Percentiles rank a stretch among this genome's conserved stretches.
Conservation (phyloP, 2,888 invertebrate genomes). For the Drosophila testacea region DNA sequence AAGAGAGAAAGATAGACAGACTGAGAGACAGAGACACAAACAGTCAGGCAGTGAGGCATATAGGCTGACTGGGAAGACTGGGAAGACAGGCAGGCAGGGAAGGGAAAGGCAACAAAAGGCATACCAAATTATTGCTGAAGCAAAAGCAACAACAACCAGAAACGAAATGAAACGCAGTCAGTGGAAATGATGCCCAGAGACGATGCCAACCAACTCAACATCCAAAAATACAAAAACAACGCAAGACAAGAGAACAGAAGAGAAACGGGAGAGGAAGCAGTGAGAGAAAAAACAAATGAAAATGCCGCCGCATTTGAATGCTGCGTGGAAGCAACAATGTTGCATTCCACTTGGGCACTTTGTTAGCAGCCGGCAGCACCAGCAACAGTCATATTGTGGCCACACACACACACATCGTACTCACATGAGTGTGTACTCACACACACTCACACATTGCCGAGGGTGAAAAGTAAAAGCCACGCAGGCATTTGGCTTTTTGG, state of each 20-base stretch:
- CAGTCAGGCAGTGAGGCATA: slow-evolving; percentile 9
- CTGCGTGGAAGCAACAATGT: slow-evolving; percentile 78
- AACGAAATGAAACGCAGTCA: slow-evolving; percentile 75
- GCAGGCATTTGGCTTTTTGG: slow-evolving; percentile 59
- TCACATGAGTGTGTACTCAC: neutral
- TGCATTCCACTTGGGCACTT: slow-evolving; percentile 79
- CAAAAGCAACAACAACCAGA: slow-evolving; percentile 42
- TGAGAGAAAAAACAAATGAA: slow-evolving; percentile 46
- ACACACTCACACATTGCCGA: slow-evolving; percentile 6
- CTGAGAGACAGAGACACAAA: neutral
- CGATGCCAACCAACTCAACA: slow-evolving; percentile 48
- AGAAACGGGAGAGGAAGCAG: neutral
- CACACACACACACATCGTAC: slow-evolving; percentile 15
- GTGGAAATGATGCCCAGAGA: slow-evolving; percentile 75
- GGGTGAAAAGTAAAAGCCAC: slow-evolving; percentile 67
- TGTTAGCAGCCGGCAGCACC: slow-evolving; percentile 63
- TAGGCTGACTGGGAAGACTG: neutral
- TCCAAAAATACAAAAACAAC: slow-evolving; percentile 35
- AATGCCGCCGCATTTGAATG: slow-evolving; percentile 77
- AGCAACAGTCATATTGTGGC: slow-evolving; percentile 61
- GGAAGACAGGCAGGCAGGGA: slow-evolving; percentile 1
- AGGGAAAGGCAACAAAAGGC: slow-evolving; percentile 63
- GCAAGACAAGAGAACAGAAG: slow-evolving; percentile 10
- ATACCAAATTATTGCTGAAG: slow-evolving; percentile 76
- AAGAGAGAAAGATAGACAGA: neutral